phyloP scores from a whole-genome alignment of 2,113 vertebrate genomes.

The Mungos mungo region DNA sequence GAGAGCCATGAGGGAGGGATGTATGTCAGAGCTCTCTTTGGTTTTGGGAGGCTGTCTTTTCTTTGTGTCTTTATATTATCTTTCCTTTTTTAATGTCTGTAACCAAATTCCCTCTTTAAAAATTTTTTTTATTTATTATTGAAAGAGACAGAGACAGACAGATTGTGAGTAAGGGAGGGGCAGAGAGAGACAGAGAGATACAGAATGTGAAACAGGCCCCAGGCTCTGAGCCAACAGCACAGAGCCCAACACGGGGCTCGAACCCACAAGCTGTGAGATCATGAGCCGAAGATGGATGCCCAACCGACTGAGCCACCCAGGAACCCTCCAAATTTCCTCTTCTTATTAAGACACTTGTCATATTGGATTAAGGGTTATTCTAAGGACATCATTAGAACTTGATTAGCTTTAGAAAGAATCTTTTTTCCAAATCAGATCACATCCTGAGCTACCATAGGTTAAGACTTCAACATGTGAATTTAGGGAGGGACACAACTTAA shows the following conservation, averaged over 20 bases:
- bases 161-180: no score
- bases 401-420: not conserved
- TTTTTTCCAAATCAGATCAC: not conserved
- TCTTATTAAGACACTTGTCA: not conserved
- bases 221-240: no score
- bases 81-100: not conserved
- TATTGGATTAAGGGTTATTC: not conserved
- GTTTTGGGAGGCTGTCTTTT: not conserved
- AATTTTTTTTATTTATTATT: no score
- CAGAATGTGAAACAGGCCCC: no score
- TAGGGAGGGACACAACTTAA: not conserved
- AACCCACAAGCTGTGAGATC: no score
- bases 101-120: not conserved
- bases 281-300: no score
- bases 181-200: no score
- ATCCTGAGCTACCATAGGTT: not conserved
- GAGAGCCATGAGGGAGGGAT: not conserved
- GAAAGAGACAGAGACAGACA: no score
- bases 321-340: no score
- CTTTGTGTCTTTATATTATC: not conserved
- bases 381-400: not conserved
- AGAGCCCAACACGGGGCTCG: no score
- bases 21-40: not conserved
- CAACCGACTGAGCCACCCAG: no score
- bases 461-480: not conserved